These are phyloP conservation scores for Dyspetes luteomarginatus DNA, from an alignment of 2,888 invertebrate species.

Conservation along the genomic window DNA sequence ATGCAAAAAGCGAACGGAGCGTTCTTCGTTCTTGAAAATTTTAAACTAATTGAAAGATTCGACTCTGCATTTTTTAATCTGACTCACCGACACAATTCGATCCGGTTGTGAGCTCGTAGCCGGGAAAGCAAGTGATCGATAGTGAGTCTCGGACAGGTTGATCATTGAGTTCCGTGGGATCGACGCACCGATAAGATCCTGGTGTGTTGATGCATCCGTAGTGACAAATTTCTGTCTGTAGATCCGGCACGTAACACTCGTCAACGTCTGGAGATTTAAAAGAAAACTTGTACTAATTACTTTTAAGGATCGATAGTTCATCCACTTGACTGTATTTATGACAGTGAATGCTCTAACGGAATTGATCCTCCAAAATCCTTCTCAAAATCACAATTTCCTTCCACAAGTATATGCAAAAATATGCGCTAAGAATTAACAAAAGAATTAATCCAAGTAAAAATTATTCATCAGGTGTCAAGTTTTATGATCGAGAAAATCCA, in stretches of 20 bases:
- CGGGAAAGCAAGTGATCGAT: slow-evolving; percentile 75
- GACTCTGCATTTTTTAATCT: no score
- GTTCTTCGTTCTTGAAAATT: no score
- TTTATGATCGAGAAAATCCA: no score
- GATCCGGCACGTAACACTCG: slow-evolving; percentile 85
- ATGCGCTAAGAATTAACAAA: no score
- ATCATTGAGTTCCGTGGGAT: slow-evolving; percentile 75
- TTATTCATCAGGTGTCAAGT: no score
- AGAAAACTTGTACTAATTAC: slow-evolving; percentile 15
- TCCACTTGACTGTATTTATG: not conserved
- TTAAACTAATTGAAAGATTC: no score
- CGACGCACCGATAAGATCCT: slow-evolving; percentile 84
- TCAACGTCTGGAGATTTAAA: slow-evolving; percentile 85
- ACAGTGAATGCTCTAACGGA: slow-evolving; percentile 15
- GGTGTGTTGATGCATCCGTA: slow-evolving; percentile 85
- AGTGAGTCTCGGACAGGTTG: slow-evolving; percentile 71
- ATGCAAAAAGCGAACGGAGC: no score
- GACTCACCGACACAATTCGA: slow-evolving; percentile 79
- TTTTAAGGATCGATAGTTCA: not conserved
- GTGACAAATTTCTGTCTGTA: slow-evolving; percentile 80
- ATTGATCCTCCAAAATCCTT: slow-evolving; percentile 32
- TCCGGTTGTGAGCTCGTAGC: slow-evolving; percentile 75
- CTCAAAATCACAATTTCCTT: not conserved
- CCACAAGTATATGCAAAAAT: no score
- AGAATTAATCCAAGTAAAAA: no score